Conservation (phyloP, 2,113 vertebrate species). For the Australoheros scitulus region DNA sequence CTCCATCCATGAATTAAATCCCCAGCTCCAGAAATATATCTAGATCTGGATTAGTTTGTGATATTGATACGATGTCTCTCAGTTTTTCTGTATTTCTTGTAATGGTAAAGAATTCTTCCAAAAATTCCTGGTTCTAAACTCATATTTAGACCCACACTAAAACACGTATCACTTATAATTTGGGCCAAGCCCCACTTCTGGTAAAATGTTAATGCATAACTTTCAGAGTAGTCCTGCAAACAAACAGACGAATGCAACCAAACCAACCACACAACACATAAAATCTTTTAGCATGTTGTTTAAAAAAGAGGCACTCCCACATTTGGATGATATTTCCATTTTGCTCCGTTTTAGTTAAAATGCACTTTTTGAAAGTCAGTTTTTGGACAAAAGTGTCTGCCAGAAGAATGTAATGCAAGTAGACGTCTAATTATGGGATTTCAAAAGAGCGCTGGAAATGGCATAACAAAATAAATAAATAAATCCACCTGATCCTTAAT, state of each 20-base stretch:
- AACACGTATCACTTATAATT: not conserved
- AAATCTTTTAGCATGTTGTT: not conserved
- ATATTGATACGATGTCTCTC: not conserved
- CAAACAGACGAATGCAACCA: not conserved
- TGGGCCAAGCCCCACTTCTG: not conserved
- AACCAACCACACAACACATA: not conserved
- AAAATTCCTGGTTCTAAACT: not conserved
- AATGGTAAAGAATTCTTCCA: constrained; percentile 3
- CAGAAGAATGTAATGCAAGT: not conserved
- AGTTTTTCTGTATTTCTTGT: not conserved
- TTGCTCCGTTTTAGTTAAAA: not conserved
- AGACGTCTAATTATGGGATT: constrained; percentile 2
- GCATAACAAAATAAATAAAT: not conserved
- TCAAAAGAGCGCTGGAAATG: not conserved
- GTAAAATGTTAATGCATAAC: not conserved
- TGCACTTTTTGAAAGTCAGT: not conserved
- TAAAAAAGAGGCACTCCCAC: not conserved
- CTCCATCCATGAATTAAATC: constrained; percentile 4
- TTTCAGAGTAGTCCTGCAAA: not conserved
- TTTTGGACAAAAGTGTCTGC: not conserved
- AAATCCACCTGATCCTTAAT: not conserved
- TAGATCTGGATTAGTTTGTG: not conserved
- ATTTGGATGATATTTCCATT: not conserved
- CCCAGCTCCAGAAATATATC: not conserved
- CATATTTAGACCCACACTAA: not conserved